Percentiles rank a stretch among this genome's conserved stretches.
These are phyloP conservation scores for Ethmia dodecea DNA, from an alignment of 2,888 invertebrate species.

Conservation along the genomic window DNA sequence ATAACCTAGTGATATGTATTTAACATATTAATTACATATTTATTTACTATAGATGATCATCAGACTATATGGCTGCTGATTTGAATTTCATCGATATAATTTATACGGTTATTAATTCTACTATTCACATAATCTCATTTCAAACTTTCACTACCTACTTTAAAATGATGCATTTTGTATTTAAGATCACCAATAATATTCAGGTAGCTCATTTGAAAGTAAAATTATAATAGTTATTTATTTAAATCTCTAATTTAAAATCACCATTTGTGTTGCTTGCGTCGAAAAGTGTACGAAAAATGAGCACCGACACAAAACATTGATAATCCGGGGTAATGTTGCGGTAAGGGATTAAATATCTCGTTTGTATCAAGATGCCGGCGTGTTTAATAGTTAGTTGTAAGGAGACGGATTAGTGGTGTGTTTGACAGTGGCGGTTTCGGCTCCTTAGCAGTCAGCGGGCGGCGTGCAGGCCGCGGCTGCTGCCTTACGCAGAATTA, in stretches of 20 bases:
- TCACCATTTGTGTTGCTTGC: slow-evolving; percentile 36
- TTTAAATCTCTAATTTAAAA: slow-evolving; percentile 26
- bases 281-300: slow-evolving; percentile 41
- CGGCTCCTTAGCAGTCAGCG: slow-evolving; percentile 24
- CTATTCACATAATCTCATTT: too few relatives aligned
- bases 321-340: slow-evolving; percentile 62
- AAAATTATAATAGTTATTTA: slow-evolving; percentile 23
- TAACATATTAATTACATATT: too few relatives aligned
- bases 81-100: too few relatives aligned
- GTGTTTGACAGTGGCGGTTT: slow-evolving; percentile 43
- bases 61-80: too few relatives aligned
- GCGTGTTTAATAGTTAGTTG: slow-evolving; percentile 55
- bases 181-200: too few relatives aligned
- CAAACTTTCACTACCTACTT: too few relatives aligned
- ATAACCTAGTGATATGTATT: too few relatives aligned
- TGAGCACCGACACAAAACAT: slow-evolving; percentile 59
- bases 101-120: too few relatives aligned
- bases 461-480: slow-evolving; percentile 37
- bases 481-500: slow-evolving; percentile 53
- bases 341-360: slow-evolving; percentile 57
- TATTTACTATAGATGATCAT: too few relatives aligned
- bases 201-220: slow-evolving; percentile 30
- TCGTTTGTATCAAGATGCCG: slow-evolving; percentile 63
- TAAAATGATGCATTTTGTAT: too few relatives aligned
- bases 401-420: slow-evolving; percentile 61